Conservation (phyloP, 1,140 invertebrate genomes). For the Solenopsis fugax region DNA sequence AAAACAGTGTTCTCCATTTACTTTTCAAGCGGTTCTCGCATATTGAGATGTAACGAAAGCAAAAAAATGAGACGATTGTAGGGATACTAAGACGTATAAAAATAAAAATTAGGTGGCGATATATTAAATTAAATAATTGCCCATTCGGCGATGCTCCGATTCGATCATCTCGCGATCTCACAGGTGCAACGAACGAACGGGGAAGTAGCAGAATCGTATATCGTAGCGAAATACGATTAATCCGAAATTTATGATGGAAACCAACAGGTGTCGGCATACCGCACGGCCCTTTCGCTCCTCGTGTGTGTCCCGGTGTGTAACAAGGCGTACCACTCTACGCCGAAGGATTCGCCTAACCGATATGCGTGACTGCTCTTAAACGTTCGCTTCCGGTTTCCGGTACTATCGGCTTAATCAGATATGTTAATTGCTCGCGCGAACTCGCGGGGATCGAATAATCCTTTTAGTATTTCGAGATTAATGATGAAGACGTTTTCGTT, state of each 20-base stretch:
- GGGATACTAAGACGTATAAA: background rate
- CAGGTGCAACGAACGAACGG: slow-evolving; percentile 39
- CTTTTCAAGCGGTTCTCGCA: too few relatives aligned
- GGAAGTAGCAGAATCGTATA: slow-evolving; percentile 31
- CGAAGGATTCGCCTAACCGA: slow-evolving; percentile 73
- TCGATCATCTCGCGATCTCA: slow-evolving; percentile 31
- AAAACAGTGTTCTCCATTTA: background rate
- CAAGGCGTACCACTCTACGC: slow-evolving; percentile 77
- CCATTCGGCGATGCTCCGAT: background rate
- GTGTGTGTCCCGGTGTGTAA: slow-evolving; percentile 72
- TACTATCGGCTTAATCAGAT: slow-evolving; percentile 69
- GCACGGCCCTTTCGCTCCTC: slow-evolving; percentile 66
- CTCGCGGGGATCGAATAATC: background rate
- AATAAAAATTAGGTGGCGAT: background rate
- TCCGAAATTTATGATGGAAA: slow-evolving; percentile 77
- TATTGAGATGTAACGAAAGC: background rate
- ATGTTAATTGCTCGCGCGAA: slow-evolving; percentile 59
- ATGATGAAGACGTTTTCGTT: background rate
- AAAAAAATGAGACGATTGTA: background rate
- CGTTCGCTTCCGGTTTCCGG: slow-evolving; percentile 71
- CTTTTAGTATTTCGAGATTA: slow-evolving; percentile 25
- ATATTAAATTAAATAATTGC: slow-evolving; percentile 30
- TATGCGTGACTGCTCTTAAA: slow-evolving; percentile 76
- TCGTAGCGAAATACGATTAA: slow-evolving; percentile 70
- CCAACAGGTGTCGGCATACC: slow-evolving; percentile 76